These are phyloP conservation scores for Eilema caniola DNA, from an alignment of 2,888 invertebrate genomes.

Conservation along the genomic window DNA sequence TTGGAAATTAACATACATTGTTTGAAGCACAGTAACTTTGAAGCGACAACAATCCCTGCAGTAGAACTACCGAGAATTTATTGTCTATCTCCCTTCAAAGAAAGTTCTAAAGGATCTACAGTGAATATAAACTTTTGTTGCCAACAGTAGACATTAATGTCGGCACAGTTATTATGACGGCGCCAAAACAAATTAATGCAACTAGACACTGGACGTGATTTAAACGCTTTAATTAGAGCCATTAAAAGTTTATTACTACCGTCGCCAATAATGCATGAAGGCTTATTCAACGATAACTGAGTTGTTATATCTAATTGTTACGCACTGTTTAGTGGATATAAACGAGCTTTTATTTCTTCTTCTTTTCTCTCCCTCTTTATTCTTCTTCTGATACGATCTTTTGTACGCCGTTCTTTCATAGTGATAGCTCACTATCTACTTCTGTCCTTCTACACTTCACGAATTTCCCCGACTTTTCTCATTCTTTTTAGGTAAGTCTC, in stretches of 20 bases:
- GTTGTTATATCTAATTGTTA: slow-evolving; percentile 36
- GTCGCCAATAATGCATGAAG: slow-evolving; percentile 31
- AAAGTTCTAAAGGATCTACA: neutral
- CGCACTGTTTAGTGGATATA: neutral
- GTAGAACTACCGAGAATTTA: too few species aligned
- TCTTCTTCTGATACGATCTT: too few species aligned
- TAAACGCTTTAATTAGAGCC: slow-evolving; percentile 45
- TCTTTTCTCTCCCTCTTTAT: too few species aligned
- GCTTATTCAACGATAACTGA: slow-evolving; percentile 29
- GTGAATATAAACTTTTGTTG: neutral
- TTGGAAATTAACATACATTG: too few species aligned
- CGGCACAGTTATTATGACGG: slow-evolving; percentile 40
- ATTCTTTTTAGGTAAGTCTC: too few species aligned
- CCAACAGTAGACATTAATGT: neutral
- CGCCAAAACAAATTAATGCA: slow-evolving; percentile 43
- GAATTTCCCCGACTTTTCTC: too few species aligned
- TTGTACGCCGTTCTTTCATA: too few species aligned
- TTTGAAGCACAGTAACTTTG: too few species aligned
- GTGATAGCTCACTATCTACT: too few species aligned
- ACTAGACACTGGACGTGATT: slow-evolving; percentile 39
- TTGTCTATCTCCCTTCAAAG: too few species aligned
- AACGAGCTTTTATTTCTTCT: neutral
- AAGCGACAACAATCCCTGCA: too few species aligned
- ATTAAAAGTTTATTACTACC: slow-evolving; percentile 45
- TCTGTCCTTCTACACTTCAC: too few species aligned